phyloP scores from a whole-genome alignment of 2,797 vertebrate genomes.

The Gymnothorax javanicus region DNA sequence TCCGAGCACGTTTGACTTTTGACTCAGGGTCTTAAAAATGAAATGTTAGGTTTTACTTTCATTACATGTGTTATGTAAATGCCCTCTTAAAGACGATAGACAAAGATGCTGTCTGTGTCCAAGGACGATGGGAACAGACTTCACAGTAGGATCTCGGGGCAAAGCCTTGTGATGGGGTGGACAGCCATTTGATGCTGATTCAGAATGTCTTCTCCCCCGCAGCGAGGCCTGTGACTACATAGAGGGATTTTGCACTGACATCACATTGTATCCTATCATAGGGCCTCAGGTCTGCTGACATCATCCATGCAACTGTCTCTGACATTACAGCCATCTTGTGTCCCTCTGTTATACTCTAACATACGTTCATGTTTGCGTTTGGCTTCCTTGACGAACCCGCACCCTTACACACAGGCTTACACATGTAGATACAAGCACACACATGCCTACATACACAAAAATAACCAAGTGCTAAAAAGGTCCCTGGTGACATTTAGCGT shows the following conservation, averaged over 20 bases:
- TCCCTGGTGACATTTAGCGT: neutral
- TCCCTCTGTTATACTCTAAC: neutral
- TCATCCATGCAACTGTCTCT: neutral
- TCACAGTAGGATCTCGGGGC: conserved; percentile 9
- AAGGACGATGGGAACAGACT: neutral
- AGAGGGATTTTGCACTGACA: neutral
- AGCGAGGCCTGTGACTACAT: neutral
- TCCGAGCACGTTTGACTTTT: neutral
- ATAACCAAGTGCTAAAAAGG: neutral
- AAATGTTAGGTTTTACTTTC: neutral
- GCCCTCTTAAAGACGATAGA: neutral
- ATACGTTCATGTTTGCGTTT: neutral
- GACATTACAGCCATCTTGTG: neutral
- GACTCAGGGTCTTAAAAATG: neutral
- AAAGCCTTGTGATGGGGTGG: conserved; percentile 30
- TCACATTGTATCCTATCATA: neutral
- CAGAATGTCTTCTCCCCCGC: conserved; percentile 21
- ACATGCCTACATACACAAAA: neutral
- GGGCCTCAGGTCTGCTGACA: neutral
- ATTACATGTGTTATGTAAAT: neutral
- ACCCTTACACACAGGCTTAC: neutral
- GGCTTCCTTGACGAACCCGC: neutral
- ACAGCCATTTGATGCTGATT: conserved; percentile 24
- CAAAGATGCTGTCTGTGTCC: neutral
- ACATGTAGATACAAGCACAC: neutral